These are phyloP conservation scores for Poeciliopsis turrubarensis DNA, from an alignment of 2,113 vertebrate genomes.

Conservation along the genomic window DNA sequence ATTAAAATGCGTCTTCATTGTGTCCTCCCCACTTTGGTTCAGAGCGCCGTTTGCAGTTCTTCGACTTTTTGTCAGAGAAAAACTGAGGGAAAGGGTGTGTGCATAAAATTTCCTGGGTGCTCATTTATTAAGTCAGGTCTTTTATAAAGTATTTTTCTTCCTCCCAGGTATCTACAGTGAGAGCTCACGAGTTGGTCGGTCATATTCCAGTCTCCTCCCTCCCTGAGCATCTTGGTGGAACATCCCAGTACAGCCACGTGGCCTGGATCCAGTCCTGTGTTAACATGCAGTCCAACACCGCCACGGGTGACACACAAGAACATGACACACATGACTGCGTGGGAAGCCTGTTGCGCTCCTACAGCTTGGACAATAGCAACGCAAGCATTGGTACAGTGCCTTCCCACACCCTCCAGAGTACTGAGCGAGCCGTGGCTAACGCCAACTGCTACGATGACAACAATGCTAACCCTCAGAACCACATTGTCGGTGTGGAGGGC, in stretches of 20 bases:
- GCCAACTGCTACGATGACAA: constrained; percentile 81
- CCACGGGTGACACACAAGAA: constrained; percentile 60
- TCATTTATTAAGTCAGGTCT: background rate
- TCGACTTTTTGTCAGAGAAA: constrained; percentile 82
- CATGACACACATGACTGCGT: constrained; percentile 79
- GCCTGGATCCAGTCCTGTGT: constrained; percentile 86
- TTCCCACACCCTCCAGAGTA: constrained; percentile 46
- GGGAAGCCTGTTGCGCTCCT: constrained; percentile 81
- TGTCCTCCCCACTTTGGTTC: constrained; percentile 84
- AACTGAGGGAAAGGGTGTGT: constrained; percentile 81
- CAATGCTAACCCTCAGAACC: constrained; percentile 82
- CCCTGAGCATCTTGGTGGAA: constrained; percentile 83
- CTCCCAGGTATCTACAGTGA: constrained; percentile 83
- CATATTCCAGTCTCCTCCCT: constrained; percentile 84
- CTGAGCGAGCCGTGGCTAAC: constrained; percentile 69
- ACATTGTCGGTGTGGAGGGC: constrained; percentile 64
- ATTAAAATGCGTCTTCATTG: constrained; percentile 84
- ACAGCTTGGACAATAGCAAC: constrained; percentile 76
- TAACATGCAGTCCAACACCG: constrained; percentile 72
- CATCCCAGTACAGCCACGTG: constrained; percentile 82
- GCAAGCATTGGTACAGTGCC: constrained; percentile 50
- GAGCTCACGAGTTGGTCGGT: constrained; percentile 80
- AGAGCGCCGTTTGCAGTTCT: constrained; percentile 82
- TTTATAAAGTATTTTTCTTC: background rate
- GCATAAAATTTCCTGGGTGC: background rate